Conservation (phyloP, 1,140 invertebrate genomes). For the Bactericera cockerelli region DNA sequence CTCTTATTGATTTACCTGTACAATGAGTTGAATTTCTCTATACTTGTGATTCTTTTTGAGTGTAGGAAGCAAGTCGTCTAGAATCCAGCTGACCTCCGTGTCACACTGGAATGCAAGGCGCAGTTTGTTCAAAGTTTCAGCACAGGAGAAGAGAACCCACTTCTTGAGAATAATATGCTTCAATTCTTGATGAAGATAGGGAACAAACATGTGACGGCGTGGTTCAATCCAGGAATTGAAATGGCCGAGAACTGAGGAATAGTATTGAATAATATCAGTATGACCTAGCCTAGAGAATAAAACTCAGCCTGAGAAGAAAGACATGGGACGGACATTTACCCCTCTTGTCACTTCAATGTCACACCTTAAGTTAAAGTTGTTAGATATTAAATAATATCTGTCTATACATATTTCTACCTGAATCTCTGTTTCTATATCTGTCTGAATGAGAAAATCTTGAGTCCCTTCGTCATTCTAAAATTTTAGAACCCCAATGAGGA, state of each 20-base stretch:
- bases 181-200: not conserved
- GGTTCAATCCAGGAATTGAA: not conserved
- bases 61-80: not conserved
- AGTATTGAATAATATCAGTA: not conserved
- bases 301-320: not conserved
- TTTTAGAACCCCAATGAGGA: too few species aligned
- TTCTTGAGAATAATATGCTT: not conserved
- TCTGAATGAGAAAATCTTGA: too few species aligned
- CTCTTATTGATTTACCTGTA: not conserved
- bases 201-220: not conserved
- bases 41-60: not conserved
- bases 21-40: not conserved
- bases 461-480: too few species aligned
- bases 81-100: not conserved
- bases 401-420: too few species aligned
- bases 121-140: not conserved
- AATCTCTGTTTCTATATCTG: too few species aligned
- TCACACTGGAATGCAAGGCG: not conserved
- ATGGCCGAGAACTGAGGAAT: not conserved
- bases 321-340: not conserved
- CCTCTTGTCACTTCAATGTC: not conserved
- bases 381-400: not conserved
- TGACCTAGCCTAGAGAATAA: not conserved
- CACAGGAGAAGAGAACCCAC: not conserved
- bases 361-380: not conserved